These are phyloP conservation scores for Amblyopsis hoosieri DNA, from an alignment of 2,797 vertebrate species.

Conservation along the genomic window DNA sequence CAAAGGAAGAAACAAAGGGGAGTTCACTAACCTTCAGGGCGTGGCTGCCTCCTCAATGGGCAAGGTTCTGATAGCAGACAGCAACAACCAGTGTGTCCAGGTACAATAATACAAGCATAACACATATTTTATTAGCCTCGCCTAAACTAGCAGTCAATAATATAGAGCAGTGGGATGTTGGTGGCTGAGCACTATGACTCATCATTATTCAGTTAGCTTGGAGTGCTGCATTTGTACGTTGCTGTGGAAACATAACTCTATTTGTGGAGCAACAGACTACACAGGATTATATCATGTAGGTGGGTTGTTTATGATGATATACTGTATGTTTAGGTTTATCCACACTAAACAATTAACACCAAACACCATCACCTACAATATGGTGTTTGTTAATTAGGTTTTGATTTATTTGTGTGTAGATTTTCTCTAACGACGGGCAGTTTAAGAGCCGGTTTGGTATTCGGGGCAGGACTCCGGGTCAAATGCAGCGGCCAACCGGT, in stretches of 20 bases:
- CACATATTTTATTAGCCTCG: too few relatives aligned
- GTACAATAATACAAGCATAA: conserved; percentile 58
- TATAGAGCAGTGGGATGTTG: background rate
- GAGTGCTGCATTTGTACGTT: conserved; percentile 7
- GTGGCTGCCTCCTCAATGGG: conserved; percentile 90
- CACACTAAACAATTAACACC: too few relatives aligned
- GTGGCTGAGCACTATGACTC: background rate
- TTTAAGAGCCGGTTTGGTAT: conserved; percentile 96
- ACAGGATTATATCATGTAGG: background rate
- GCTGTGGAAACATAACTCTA: background rate
- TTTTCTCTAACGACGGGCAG: conserved; percentile 95
- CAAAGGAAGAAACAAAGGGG: conserved; percentile 98
- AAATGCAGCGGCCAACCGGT: conserved; percentile 94
- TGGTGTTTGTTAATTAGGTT: background rate
- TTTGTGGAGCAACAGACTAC: background rate
- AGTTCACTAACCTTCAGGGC: conserved; percentile 98
- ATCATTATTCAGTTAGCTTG: background rate
- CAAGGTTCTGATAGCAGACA: conserved; percentile 96
- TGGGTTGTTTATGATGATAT: background rate
- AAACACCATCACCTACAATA: too few relatives aligned
- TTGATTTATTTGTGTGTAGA: conserved; percentile 64
- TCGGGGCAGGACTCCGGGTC: conserved; percentile 92
- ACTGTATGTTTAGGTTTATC: background rate
- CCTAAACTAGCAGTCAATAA: background rate
- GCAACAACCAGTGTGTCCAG: conserved; percentile 99